Evolutionary conservation across 1,140 invertebrate genomes (phyloP), one percentile per base, ranked within the genome.

Genomic region (Mizuhopecten yessoensis): DNA sequence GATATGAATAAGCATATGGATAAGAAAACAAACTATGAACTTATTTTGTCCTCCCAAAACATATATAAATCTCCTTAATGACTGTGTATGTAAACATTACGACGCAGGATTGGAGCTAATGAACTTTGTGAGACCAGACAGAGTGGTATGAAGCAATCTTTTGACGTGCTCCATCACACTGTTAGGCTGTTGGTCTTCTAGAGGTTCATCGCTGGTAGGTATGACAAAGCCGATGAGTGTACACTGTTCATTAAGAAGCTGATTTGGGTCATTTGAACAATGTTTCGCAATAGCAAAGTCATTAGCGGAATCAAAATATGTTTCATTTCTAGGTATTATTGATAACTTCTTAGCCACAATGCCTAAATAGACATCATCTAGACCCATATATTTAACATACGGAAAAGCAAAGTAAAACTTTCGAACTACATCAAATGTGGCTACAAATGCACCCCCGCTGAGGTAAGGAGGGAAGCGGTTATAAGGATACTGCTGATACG

Each of bases 401-500:
- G 89, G 87, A 42, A 90, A 92, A 3, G 36, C 90, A 33, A 86
- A 34, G 15, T 39, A 34, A 33, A 92, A 87, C 75, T 86, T 87
- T 45, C 33, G 36, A 17, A 88, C 49, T 17, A 92, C 86, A 42
- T 87, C 88, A 87, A 75, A 36, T 23, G 75, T 86, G 33, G 89
- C 86, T 5, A 90, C 88, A 88, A 96, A 95, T 9, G 91, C 94
- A n/a, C 94, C 91, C 0, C 96, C 96, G 0, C 93, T 92, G 87
- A 95, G 94, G 88, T 96, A 96, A 11, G 90, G 88, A 0, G 96
- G 95, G 87, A 94, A 97, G 34, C 45, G 93, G 17, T 90, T 87
- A 45, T 94, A 94, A 0, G 95, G 94, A 29, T 94, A 96, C 13
- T 95, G 94, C 34, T 93, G 93, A 39, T 90, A 87, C 0, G 94